A percentile compares a stretch with the other conserved stretches of the same genome.
Conservation (phyloP, 2,797 vertebrate species). For the Salarias fasciatus region DNA sequence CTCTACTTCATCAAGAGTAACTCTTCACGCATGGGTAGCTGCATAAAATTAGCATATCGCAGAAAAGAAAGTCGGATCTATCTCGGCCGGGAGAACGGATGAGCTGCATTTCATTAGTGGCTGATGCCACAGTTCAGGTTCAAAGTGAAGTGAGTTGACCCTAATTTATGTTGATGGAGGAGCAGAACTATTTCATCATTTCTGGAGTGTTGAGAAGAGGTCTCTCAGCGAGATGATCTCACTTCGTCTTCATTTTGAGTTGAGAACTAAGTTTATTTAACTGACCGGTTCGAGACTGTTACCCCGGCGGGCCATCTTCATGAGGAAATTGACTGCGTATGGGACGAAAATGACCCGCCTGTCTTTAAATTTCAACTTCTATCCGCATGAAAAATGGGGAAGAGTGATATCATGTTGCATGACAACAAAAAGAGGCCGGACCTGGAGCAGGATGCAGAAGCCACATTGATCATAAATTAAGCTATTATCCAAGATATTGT, state of each 20-base stretch:
- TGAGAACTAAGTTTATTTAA: neutral
- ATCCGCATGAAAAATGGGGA: too few species aligned
- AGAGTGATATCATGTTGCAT: too few species aligned
- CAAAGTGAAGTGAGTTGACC: conserved; percentile 40
- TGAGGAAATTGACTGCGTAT: too few species aligned
- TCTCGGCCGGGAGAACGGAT: conserved; percentile 27
- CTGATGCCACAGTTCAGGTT: conserved; percentile 33
- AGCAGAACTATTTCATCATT: conserved; percentile 25
- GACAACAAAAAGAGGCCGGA: too few species aligned
- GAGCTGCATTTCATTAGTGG: conserved; percentile 42
- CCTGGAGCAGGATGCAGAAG: too few species aligned
- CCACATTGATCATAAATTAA: too few species aligned
- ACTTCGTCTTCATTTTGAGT: neutral
- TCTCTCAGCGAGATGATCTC: conserved; percentile 5
- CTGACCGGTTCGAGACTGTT: neutral
- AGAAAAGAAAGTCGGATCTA: conserved; percentile 26
- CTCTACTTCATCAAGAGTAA: conserved; percentile 46
- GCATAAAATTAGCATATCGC: conserved; percentile 58
- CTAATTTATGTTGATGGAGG: conserved; percentile 35
- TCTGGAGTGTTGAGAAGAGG: conserved; percentile 11
- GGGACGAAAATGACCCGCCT: too few species aligned
- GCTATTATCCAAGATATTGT: too few species aligned
- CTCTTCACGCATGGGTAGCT: conserved; percentile 46
- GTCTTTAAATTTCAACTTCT: too few species aligned
- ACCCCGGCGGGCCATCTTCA: too few species aligned